Conservation (phyloP, 2,113 vertebrate species). For the Neodon shergylaensis region DNA sequence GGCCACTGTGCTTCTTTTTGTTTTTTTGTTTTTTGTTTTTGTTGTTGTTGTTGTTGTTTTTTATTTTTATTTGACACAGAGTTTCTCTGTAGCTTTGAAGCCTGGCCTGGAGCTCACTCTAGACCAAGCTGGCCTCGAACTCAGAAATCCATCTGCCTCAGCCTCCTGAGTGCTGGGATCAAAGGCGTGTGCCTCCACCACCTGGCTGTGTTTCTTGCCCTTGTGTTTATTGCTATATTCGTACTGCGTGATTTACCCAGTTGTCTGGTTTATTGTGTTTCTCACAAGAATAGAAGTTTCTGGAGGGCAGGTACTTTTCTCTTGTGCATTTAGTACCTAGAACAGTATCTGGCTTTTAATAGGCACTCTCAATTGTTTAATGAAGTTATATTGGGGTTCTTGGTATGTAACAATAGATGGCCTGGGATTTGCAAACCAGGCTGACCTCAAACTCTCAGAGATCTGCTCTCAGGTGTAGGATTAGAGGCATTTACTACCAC, state of each 20-base stretch:
- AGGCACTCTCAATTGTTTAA: background rate
- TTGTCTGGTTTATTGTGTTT: constrained; percentile 18
- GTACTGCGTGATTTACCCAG: background rate
- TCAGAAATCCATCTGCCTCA: too few species aligned
- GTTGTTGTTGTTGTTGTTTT: too few species aligned
- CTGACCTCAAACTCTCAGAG: too few species aligned
- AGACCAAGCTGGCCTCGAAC: too few species aligned
- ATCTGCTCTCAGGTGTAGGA: too few species aligned
- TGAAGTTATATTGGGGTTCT: background rate
- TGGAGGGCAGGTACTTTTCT: background rate
- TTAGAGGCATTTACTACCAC: too few species aligned
- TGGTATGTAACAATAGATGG: background rate
- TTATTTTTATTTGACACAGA: too few species aligned
- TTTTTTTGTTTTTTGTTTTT: too few species aligned
- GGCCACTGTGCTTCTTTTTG: background rate
- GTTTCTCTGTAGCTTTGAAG: too few species aligned
- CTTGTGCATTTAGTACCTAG: background rate
- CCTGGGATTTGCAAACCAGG: background rate
- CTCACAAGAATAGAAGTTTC: background rate
- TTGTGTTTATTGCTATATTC: background rate
- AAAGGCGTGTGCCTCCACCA: too few species aligned
- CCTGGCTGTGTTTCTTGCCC: background rate
- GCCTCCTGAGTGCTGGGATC: too few species aligned
- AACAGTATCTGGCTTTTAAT: background rate
- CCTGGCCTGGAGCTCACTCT: too few species aligned